These are phyloP conservation scores for Dastarcus helophoroides DNA, from an alignment of 2,888 invertebrate genomes.

Conservation along the genomic window DNA sequence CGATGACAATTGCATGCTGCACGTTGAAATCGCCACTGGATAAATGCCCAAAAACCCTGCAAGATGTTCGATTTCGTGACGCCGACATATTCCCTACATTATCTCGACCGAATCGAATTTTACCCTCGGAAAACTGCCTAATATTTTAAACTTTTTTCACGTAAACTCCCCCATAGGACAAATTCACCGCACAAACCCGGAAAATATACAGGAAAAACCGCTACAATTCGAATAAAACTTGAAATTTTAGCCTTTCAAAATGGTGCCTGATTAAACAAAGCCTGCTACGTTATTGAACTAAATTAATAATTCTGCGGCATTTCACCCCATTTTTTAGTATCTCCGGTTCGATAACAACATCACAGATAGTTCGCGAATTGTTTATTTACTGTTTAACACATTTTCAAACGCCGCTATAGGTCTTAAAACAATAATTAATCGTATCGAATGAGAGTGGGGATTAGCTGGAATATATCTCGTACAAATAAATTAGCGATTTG, in stretches of 20 bases:
- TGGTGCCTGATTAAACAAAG: constrained; percentile 47
- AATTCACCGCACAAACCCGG: too few relatives aligned
- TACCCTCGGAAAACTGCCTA: too few relatives aligned
- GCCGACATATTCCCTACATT: constrained; percentile 12
- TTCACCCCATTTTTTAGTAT: too few relatives aligned
- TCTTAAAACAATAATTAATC: neutral
- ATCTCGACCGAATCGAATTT: too few relatives aligned
- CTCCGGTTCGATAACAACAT: too few relatives aligned
- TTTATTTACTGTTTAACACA: constrained; percentile 1
- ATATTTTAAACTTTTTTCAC: too few relatives aligned
- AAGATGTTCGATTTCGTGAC: constrained; percentile 7
- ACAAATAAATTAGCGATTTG: too few relatives aligned
- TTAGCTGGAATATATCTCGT: too few relatives aligned
- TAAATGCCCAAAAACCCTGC: constrained; percentile 25
- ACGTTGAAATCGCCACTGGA: constrained; percentile 30
- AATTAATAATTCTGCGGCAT: neutral
- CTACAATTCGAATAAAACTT: too few relatives aligned
- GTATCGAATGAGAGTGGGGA: constrained; percentile 1
- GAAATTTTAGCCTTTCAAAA: constrained; percentile 50
- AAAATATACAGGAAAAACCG: too few relatives aligned
- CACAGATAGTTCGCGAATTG: too few relatives aligned
- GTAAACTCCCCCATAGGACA: too few relatives aligned
- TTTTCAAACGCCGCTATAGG: neutral
- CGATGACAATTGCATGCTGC: constrained; percentile 45
- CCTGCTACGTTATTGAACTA: constrained; percentile 18